These are phyloP conservation scores for Latrodectus elegans DNA, from an alignment of 2,888 invertebrate species.

Conservation along the genomic window DNA sequence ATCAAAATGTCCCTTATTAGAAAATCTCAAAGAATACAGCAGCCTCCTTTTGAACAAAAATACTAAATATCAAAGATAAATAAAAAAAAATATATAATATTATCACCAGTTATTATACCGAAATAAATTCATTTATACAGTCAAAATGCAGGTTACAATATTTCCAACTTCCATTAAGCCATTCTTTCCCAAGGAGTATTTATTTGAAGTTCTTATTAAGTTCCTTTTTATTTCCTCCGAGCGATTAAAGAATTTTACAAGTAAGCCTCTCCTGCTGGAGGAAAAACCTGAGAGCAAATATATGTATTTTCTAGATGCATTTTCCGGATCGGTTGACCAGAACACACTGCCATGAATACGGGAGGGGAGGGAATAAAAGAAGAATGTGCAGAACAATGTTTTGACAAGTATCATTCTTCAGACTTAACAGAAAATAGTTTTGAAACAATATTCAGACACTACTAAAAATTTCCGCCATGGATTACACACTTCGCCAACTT, in stretches of 20 bases:
- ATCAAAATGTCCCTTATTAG: no score
- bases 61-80: no score
- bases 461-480: slow-evolving; percentile 41
- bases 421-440: slow-evolving; percentile 41
- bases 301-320: slow-evolving; percentile 27
- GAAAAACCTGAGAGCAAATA: slow-evolving; percentile 1
- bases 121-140: no score
- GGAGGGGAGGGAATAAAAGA: slow-evolving; percentile 1
- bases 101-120: no score
- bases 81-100: no score
- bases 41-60: no score
- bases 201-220: not conserved
- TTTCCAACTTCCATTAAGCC: no score
- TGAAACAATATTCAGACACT: slow-evolving; percentile 39
- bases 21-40: no score
- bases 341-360: not conserved
- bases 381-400: slow-evolving; percentile 49
- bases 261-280: not conserved
- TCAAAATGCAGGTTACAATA: no score
- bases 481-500: slow-evolving; percentile 44
- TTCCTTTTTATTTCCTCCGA: not conserved
- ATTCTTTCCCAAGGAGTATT: no score
- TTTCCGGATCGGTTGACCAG: slow-evolving; percentile 26
- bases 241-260: not conserved
- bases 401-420: slow-evolving; percentile 44